These are phyloP conservation scores for Drosophila tani DNA, from an alignment of 1,140 invertebrate species.

Conservation along the genomic window DNA sequence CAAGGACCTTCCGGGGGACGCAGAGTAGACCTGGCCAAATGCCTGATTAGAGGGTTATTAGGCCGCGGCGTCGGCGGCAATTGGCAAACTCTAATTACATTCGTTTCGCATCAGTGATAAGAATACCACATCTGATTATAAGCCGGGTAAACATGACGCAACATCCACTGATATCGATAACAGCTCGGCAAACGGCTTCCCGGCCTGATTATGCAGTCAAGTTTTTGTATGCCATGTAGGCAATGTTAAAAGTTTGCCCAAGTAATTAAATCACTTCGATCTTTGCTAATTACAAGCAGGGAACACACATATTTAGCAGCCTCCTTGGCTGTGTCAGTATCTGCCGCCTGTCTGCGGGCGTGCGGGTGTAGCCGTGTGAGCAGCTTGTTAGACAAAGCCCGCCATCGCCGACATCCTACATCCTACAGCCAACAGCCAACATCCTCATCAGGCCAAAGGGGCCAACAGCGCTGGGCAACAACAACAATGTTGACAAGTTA, in stretches of 20 bases:
- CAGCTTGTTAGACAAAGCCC: constrained; percentile 75
- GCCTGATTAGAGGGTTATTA: constrained; percentile 74
- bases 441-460: constrained; percentile 49
- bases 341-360: background rate
- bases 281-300: constrained; percentile 79
- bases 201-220: constrained; percentile 64
- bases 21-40: constrained; percentile 3
- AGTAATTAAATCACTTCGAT: constrained; percentile 84
- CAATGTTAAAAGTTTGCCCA: constrained; percentile 81
- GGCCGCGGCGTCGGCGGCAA: constrained; percentile 44
- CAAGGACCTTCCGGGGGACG: background rate
- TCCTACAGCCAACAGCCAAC: constrained; percentile 28
- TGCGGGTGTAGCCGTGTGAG: constrained; percentile 31
- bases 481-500: constrained; percentile 82
- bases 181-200: constrained; percentile 50
- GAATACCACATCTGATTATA: constrained; percentile 56
- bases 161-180: constrained; percentile 50
- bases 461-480: constrained; percentile 47
- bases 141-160: constrained; percentile 31
- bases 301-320: constrained; percentile 61
- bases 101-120: constrained; percentile 74
- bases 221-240: constrained; percentile 78
- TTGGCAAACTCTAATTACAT: constrained; percentile 78
- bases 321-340: background rate
- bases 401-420: constrained; percentile 29